These are phyloP conservation scores for Rhabdornis inornatus DNA, from an alignment of 2,113 vertebrate genomes.

Conservation along the genomic window DNA sequence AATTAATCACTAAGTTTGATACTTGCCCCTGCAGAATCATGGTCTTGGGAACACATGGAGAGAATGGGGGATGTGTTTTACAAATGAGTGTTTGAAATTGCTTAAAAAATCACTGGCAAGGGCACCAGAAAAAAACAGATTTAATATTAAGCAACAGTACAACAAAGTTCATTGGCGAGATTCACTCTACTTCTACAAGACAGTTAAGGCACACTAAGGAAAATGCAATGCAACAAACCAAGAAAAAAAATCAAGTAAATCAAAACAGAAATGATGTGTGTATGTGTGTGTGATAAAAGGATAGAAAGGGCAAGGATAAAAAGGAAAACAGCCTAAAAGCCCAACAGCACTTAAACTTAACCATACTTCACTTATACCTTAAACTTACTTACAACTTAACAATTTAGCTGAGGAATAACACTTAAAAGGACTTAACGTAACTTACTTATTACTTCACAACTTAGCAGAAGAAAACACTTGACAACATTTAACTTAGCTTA, in stretches of 20 bases:
- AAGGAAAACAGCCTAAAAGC: not conserved
- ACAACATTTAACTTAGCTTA: not conserved
- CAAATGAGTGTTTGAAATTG: fast-evolving
- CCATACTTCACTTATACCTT: fast-evolving
- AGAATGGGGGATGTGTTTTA: not conserved
- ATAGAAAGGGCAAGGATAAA: not conserved
- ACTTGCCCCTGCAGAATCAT: not conserved
- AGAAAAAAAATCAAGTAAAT: not conserved
- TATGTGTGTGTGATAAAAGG: not conserved
- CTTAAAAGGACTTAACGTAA: not conserved
- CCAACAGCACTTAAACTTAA: not conserved
- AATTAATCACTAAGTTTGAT: not conserved
- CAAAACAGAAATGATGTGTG: not conserved
- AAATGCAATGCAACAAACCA: not conserved
- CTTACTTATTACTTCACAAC: too few relatives aligned
- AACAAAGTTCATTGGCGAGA: not conserved
- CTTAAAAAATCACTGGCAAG: not conserved
- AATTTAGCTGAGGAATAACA: not conserved
- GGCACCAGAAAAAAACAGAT: not conserved
- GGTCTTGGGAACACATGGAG: not conserved
- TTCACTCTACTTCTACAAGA: not conserved
- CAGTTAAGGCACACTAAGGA: not conserved
- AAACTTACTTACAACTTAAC: not conserved
- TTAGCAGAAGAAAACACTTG: not conserved
- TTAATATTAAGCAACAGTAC: not conserved